Conservation (phyloP, 2,888 invertebrate genomes). For the Amphimallon solstitiale region DNA sequence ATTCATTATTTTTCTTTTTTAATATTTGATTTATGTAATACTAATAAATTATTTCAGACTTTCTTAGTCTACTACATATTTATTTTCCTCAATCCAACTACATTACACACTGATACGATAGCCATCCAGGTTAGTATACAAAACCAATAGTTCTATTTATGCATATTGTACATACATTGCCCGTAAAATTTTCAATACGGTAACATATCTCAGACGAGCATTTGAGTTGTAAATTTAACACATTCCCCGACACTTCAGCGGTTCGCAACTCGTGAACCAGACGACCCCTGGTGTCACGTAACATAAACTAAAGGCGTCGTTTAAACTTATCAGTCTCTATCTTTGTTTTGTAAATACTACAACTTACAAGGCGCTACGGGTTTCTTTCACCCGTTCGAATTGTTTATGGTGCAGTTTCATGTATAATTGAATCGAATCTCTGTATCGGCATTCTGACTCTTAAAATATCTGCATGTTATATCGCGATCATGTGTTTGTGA, state of each 20-base stretch:
- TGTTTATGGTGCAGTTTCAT: conserved; percentile 44
- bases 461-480: conserved; percentile 32
- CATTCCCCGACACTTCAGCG: conserved; percentile 34
- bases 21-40: no score
- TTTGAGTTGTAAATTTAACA: conserved; percentile 37
- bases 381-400: conserved; percentile 43
- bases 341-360: conserved; percentile 49
- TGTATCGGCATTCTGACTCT: conserved; percentile 32
- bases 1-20: no score
- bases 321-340: conserved; percentile 48
- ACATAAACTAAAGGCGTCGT: conserved; percentile 50
- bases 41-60: no score
- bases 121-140: no score
- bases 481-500: conserved; percentile 17
- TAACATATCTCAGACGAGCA: no score
- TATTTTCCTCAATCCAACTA: no score
- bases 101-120: no score
- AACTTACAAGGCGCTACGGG: conserved; percentile 50
- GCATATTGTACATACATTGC: no score
- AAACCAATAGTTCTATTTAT: no score
- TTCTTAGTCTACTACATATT: no score
- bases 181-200: no score
- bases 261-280: conserved; percentile 49
- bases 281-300: conserved; percentile 47
- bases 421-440: conserved; percentile 40